Percentiles rank a stretch among this genome's conserved stretches.
These are phyloP conservation scores for Ctenopoma multispine DNA, from an alignment of 2,797 vertebrate species.

Conservation along the genomic window DNA sequence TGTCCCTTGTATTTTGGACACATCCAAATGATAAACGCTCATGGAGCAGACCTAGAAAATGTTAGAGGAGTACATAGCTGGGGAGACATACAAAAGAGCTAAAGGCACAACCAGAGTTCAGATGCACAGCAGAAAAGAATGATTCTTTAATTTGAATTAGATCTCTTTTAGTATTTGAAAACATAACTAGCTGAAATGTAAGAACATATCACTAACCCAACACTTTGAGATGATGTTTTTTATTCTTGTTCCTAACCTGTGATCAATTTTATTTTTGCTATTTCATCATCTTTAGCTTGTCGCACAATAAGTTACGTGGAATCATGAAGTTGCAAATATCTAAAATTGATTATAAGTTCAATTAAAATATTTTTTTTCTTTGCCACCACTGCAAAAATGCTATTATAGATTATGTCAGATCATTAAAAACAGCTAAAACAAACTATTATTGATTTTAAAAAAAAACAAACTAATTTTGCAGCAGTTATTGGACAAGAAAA, in stretches of 20 bases:
- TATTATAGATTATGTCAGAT: constrained; percentile 28
- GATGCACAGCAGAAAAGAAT: too few relatives aligned
- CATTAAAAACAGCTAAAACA: constrained; percentile 50
- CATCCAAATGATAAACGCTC: neutral
- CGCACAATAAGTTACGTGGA: neutral
- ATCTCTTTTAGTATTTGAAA: too few relatives aligned
- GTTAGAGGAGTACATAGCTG: neutral
- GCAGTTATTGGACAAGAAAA: constrained; percentile 38
- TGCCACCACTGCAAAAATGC: constrained; percentile 8
- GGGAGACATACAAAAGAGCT: neutral
- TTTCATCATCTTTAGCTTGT: neutral
- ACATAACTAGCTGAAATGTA: neutral
- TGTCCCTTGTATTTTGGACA: neutral
- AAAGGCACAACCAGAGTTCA: fast-evolving
- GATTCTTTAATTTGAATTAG: too few relatives aligned
- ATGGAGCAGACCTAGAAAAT: neutral
- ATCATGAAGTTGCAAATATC: neutral
- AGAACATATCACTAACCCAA: neutral
- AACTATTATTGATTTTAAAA: constrained; percentile 58
- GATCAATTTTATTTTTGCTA: neutral
- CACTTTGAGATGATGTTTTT: neutral
- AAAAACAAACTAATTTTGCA: constrained; percentile 44
- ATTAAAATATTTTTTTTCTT: constrained; percentile 4
- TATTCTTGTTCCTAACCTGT: neutral
- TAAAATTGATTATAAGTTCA: constrained; percentile 11